Evolutionary conservation across 1,140 invertebrate genomes (phyloP).

Genomic region (Nasonia vitripennis): DNA sequence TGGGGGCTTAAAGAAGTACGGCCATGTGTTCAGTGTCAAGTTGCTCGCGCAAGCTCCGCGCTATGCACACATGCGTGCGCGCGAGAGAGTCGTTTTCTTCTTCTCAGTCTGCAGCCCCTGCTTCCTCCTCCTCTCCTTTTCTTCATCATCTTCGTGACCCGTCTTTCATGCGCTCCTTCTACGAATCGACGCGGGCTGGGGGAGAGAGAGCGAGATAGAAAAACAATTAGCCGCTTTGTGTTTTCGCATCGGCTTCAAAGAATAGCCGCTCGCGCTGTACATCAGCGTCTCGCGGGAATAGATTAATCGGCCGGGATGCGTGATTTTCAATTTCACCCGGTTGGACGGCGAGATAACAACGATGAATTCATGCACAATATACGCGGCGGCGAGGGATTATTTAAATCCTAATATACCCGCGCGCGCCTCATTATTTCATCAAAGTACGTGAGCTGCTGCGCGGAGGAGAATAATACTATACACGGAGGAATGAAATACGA

Average conservation of each 20-base stretch:
- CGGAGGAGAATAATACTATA: constrained; percentile 5
- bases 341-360: background rate
- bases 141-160: constrained; percentile 33
- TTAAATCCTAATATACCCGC: background rate
- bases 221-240: constrained; percentile 44
- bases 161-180: constrained; percentile 48
- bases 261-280: background rate
- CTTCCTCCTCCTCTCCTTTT: constrained; percentile 41
- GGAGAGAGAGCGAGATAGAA: constrained; percentile 44
- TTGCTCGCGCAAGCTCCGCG: constrained; percentile 58
- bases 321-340: background rate
- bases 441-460: background rate
- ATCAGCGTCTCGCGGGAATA: background rate
- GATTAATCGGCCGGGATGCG: background rate
- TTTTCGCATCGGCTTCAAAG: constrained; percentile 37
- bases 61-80: background rate
- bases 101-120: background rate
- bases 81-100: background rate
- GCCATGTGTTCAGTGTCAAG: constrained; percentile 69
- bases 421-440: constrained; percentile 35
- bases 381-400: constrained; percentile 7
- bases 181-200: constrained; percentile 35
- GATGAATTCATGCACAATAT: background rate
- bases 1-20: constrained; percentile 59
- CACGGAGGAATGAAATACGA: constrained; percentile 32